Evolutionary conservation across 2,888 invertebrate genomes (phyloP).

Genomic region (Pachydiplax longipennis): DNA sequence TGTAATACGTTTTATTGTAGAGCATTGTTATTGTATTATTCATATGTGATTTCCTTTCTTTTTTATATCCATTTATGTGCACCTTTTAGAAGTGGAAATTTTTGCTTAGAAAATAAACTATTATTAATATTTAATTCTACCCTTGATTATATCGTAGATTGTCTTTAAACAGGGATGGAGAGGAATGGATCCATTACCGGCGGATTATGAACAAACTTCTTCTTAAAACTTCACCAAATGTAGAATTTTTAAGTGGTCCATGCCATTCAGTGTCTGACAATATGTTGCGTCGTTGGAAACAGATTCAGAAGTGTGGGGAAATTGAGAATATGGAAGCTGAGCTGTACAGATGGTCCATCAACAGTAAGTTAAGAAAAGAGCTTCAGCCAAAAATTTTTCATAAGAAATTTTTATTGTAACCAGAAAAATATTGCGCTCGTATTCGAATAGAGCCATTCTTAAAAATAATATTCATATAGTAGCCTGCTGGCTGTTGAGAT

Average conservation of each 20-base stretch:
- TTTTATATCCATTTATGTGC: too few species aligned
- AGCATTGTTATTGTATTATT: too few species aligned
- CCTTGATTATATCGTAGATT: background rate
- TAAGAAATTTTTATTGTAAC: too few species aligned
- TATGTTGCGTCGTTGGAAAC: slow-evolving; percentile 64
- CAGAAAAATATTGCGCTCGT: too few species aligned
- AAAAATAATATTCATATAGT: too few species aligned
- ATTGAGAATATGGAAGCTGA: slow-evolving; percentile 70
- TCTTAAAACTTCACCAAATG: slow-evolving; percentile 64
- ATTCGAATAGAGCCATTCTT: too few species aligned
- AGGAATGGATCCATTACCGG: slow-evolving; percentile 79
- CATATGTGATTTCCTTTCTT: too few species aligned
- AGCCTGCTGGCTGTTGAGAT: too few species aligned
- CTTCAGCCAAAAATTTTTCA: too few species aligned
- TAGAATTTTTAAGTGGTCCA: slow-evolving; percentile 65
- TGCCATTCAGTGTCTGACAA: slow-evolving; percentile 65
- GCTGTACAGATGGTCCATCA: slow-evolving; percentile 80
- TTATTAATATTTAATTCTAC: background rate
- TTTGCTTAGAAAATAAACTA: too few species aligned
- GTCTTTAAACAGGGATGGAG: slow-evolving; percentile 68
- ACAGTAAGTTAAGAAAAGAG: slow-evolving; percentile 65
- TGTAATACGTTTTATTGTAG: too few species aligned
- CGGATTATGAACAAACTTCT: slow-evolving; percentile 77
- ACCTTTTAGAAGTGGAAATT: too few species aligned
- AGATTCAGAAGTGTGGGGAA: slow-evolving; percentile 51